These are phyloP conservation scores for Agrochola litura DNA, from an alignment of 2,888 invertebrate species.

Conservation along the genomic window DNA sequence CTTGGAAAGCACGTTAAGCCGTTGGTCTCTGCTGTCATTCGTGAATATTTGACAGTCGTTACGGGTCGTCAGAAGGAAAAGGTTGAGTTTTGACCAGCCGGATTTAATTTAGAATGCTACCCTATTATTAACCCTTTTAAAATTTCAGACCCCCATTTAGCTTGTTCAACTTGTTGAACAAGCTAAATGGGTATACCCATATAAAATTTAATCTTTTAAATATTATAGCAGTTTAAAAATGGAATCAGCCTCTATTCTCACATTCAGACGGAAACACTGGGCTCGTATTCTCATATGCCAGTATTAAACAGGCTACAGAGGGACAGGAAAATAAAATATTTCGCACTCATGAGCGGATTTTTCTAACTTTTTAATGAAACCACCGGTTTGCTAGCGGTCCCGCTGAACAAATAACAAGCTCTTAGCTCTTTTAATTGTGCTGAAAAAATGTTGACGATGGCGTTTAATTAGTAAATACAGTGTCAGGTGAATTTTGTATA, in stretches of 20 bases:
- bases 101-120: not conserved
- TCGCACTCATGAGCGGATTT: slow-evolving; percentile 40
- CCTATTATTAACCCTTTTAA: not conserved
- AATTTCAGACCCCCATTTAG: slow-evolving; percentile 30
- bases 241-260: slow-evolving; percentile 36
- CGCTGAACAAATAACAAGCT: slow-evolving; percentile 59
- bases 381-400: slow-evolving; percentile 44
- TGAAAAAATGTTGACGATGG: slow-evolving; percentile 3
- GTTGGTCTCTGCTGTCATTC: too few relatives aligned
- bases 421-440: slow-evolving; percentile 45
- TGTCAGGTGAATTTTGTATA: not conserved
- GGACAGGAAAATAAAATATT: slow-evolving; percentile 54
- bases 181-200: not conserved
- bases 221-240: slow-evolving; percentile 35
- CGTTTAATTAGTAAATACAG: slow-evolving; percentile 16
- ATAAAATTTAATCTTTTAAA: slow-evolving; percentile 35
- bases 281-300: slow-evolving; percentile 25
- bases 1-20: too few relatives aligned
- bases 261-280: slow-evolving; percentile 40
- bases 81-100: not conserved
- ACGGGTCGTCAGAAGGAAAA: too few relatives aligned
- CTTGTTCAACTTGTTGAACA: not conserved
- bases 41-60: too few relatives aligned
- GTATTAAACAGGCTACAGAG: slow-evolving; percentile 32
- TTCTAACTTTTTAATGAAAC: slow-evolving; percentile 65